Conservation (phyloP, 2,797 vertebrate genomes). For the Bradypodion ventrale region DNA sequence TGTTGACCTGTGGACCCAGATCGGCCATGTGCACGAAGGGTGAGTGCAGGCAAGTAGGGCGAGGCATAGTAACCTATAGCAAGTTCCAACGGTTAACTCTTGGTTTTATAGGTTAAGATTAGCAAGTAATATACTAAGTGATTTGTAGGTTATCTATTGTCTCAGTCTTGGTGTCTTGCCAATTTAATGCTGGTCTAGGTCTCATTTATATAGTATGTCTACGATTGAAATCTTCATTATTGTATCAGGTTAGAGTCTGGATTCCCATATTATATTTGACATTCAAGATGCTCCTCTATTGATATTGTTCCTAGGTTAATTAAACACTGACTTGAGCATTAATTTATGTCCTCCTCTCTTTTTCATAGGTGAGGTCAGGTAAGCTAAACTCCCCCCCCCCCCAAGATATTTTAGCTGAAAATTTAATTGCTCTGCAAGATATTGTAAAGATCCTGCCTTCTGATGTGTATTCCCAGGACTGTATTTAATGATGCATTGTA, state of each 20-base stretch:
- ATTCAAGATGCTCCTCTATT: slow-evolving; percentile 66
- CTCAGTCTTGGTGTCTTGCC: slow-evolving; percentile 44
- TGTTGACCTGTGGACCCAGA: no score
- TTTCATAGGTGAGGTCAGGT: slow-evolving; percentile 57
- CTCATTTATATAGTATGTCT: slow-evolving; percentile 59
- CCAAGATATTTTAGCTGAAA: slow-evolving; percentile 40
- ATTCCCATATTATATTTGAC: slow-evolving; percentile 70
- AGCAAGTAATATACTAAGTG: slow-evolving; percentile 30
- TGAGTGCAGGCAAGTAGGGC: no score
- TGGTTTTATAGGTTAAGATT: no score
- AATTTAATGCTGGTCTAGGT: slow-evolving; percentile 63
- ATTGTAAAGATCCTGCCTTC: slow-evolving; percentile 18
- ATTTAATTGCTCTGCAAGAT: slow-evolving; percentile 38
- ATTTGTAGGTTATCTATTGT: slow-evolving; percentile 44
- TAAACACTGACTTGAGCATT: slow-evolving; percentile 64
- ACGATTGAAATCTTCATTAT: slow-evolving; percentile 54
- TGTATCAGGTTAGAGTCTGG: slow-evolving; percentile 65
- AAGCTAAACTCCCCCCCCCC: slow-evolving; percentile 20
- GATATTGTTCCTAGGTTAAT: slow-evolving; percentile 71
- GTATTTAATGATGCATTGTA: slow-evolving; percentile 44
- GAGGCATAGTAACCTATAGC: no score
- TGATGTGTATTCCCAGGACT: slow-evolving; percentile 21
- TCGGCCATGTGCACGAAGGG: no score
- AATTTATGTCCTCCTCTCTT: slow-evolving; percentile 56
- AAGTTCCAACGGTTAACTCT: no score